These are phyloP conservation scores for Cerastis rubricosa DNA, from an alignment of 2,888 invertebrate genomes.

Conservation along the genomic window DNA sequence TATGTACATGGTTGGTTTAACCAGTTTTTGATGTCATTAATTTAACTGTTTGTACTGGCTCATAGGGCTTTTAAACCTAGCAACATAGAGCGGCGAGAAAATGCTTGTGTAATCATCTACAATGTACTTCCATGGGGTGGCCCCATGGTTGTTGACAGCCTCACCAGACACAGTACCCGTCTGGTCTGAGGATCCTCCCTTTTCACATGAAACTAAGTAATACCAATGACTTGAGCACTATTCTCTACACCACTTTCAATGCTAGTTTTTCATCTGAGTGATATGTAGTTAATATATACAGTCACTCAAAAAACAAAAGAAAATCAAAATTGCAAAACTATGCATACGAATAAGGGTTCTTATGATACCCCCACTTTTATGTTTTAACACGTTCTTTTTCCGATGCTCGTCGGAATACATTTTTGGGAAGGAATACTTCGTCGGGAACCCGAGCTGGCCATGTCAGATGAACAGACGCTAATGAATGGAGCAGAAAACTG, in stretches of 20 bases:
- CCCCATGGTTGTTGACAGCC: no score
- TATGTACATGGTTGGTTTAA: not conserved
- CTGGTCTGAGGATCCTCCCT: not conserved
- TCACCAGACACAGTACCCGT: not conserved
- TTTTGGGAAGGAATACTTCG: conserved; percentile 11
- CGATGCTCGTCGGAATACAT: conserved; percentile 41
- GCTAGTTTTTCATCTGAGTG: not conserved
- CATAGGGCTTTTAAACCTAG: not conserved
- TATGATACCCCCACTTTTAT: not conserved
- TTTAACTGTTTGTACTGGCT: not conserved
- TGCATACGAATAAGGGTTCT: no score
- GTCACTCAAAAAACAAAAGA: not conserved
- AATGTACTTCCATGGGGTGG: not conserved
- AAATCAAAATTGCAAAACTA: conserved; percentile 7
- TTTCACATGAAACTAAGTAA: no score
- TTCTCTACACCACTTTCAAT: not conserved
- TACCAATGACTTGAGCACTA: no score
- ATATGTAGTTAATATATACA: not conserved
- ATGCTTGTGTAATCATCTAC: not conserved
- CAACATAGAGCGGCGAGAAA: not conserved
- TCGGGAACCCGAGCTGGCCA: conserved; percentile 34
- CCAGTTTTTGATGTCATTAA: not conserved
- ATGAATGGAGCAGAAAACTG: conserved; percentile 40
- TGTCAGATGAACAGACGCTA: conserved; percentile 40
- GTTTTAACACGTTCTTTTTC: conserved; percentile 31